Percentiles rank a stretch among this genome's conserved stretches.
These are phyloP conservation scores for Loripinus fragilis DNA, from an alignment of 2,888 invertebrate species.

Conservation along the genomic window DNA sequence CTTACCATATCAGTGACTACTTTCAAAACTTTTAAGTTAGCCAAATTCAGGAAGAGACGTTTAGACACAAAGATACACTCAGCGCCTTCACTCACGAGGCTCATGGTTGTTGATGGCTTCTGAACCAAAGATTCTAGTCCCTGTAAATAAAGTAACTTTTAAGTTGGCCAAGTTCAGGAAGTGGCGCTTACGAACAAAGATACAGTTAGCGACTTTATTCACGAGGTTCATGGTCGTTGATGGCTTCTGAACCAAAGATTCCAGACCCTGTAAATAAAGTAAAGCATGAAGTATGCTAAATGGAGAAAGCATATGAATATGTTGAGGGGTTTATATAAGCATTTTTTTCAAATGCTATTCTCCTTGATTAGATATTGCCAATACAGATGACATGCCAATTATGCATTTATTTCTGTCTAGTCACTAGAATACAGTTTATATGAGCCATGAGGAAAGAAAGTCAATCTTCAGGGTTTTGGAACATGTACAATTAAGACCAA, in stretches of 20 bases:
- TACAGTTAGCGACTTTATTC: constrained; percentile 75
- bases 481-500: too few relatives aligned
- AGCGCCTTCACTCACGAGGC: constrained; percentile 73
- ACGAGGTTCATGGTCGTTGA: constrained; percentile 64
- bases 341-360: too few relatives aligned
- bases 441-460: too few relatives aligned
- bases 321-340: too few relatives aligned
- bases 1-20: constrained; percentile 74
- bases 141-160: constrained; percentile 64
- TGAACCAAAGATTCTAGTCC: constrained; percentile 74
- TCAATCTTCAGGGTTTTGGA: too few relatives aligned
- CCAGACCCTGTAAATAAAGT: constrained; percentile 66
- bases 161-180: constrained; percentile 73
- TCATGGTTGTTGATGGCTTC: constrained; percentile 59
- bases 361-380: too few relatives aligned
- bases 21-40: constrained; percentile 73
- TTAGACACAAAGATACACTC: constrained; percentile 77
- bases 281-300: too few relatives aligned
- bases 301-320: too few relatives aligned
- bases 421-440: too few relatives aligned
- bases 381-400: too few relatives aligned
- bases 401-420: too few relatives aligned
- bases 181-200: constrained; percentile 73
- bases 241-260: constrained; percentile 69
- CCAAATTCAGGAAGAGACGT: constrained; percentile 69